Base-by-base conservation (phyloP, 2,113 vertebrate species). In the Cynoglossus semilaevis region DNA sequence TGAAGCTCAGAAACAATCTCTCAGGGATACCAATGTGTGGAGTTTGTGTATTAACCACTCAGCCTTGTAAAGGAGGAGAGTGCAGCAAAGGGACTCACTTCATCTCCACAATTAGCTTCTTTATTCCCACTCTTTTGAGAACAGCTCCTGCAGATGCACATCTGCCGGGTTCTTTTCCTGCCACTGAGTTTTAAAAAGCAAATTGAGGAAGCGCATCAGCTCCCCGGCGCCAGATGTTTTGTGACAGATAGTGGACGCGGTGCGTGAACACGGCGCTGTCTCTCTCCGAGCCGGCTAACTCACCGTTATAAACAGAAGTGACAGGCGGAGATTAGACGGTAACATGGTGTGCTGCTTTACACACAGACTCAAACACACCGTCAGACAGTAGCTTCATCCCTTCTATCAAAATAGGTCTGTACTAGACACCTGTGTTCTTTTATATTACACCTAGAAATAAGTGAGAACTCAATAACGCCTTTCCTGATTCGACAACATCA, bases 181-280 rank as follows among this genome's bases (percentile, higher is more conserved):
- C 5, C 10, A 54, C 52, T 78, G 81, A 56, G 50, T 81, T 84
- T 88, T 68, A 82, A 88, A 83, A 83, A 77, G 69, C 67, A 51
- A 69, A 78, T 72, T 40, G 78, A 70, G 65, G 82, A 36, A 75
- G 65, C 77, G 38, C 70, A 75, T 87, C 75, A 76, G 58, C 80
- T 77, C 84, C 51, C 56, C 44, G 37, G 41, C 42, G n/a, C 78
- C 87, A 87, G 88, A 90, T 90, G 84, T 88, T 85, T 69, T 57
- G 58, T 82, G 85, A 90, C 82, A 86, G 88, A 88, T 87, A 88
- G 86, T 80, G 79, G 85, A 82, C 49, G 70, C 53, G 15, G 67
- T 79, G 71, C 67, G 61, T 79, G 80, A 84, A 68, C 67, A 58
- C 61, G 15, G 47, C 48, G 45, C 40, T 58, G 66, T 79, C 74